Evolutionary conservation across 2,888 invertebrate species (phyloP).

Genomic region (Zygaena filipendulae): DNA sequence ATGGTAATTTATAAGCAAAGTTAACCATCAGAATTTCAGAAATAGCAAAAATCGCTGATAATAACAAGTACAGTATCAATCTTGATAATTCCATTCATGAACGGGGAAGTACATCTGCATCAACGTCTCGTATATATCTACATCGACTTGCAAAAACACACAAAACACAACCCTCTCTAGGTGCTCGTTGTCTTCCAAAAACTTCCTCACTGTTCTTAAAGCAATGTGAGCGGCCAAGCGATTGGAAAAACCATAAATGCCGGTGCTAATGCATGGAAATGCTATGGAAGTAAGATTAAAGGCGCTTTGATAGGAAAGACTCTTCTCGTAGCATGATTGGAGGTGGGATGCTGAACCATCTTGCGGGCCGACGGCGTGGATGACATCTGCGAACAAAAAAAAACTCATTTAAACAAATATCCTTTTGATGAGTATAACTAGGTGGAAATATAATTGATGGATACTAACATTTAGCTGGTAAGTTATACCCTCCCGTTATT

Average conservation of each 20-base stretch:
- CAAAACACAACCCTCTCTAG: slow-evolving; percentile 85
- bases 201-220: slow-evolving; percentile 71
- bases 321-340: slow-evolving; percentile 76
- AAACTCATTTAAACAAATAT: too few relatives aligned
- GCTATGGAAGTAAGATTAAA: slow-evolving; percentile 75
- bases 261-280: slow-evolving; percentile 92
- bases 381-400: slow-evolving; percentile 76
- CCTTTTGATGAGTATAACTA: too few relatives aligned
- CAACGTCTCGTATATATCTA: slow-evolving; percentile 75
- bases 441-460: too few relatives aligned
- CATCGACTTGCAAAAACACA: slow-evolving; percentile 78
- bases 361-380: slow-evolving; percentile 90
- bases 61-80: too few relatives aligned
- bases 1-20: too few relatives aligned
- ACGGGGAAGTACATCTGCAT: slow-evolving; percentile 79
- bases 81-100: too few relatives aligned
- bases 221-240: slow-evolving; percentile 82
- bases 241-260: slow-evolving; percentile 90
- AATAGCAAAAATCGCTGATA: too few relatives aligned
- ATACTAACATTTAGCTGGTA: slow-evolving; percentile 86
- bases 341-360: slow-evolving; percentile 75
- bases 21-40: too few relatives aligned
- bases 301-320: slow-evolving; percentile 66
- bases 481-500: slow-evolving; percentile 82
- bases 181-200: slow-evolving; percentile 62